These are phyloP conservation scores for Penaeus vannamei DNA, from an alignment of 1,140 invertebrate genomes.

Conservation along the genomic window DNA sequence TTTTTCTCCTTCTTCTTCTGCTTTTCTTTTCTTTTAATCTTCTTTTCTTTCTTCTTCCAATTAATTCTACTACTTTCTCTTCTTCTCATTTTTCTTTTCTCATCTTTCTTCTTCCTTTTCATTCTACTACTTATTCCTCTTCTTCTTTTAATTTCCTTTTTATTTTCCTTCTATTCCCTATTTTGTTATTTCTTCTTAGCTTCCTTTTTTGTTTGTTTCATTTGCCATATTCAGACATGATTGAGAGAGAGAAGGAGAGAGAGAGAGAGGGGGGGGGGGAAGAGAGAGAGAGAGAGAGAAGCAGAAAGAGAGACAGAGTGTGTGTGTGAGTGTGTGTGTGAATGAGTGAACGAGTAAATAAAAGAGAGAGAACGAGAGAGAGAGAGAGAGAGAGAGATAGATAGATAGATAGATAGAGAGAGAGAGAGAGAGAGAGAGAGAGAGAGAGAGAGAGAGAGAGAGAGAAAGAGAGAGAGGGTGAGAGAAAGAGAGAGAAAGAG, in stretches of 20 bases:
- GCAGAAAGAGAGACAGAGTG: background rate
- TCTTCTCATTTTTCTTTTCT: background rate
- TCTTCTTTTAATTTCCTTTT: background rate
- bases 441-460: background rate
- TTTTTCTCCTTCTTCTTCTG: background rate
- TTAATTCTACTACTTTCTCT: background rate
- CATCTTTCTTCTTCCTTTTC: background rate
- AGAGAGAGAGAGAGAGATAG: background rate
- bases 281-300: background rate
- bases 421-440: background rate
- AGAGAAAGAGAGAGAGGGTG: too few relatives aligned
- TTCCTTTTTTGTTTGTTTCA: too few relatives aligned
- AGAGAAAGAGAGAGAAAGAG: too few relatives aligned
- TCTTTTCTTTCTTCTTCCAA: background rate
- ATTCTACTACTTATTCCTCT: background rate
- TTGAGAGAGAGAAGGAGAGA: too few relatives aligned
- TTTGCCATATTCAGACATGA: too few relatives aligned
- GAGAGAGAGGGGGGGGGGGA: too few relatives aligned
- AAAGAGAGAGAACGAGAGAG: too few relatives aligned
- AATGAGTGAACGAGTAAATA: too few relatives aligned
- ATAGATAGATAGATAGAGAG: background rate
- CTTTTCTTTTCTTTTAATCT: background rate
- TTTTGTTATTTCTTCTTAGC: too few relatives aligned
- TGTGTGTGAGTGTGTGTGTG: background rate
- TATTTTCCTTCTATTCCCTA: background rate